Conservation (phyloP, 2,797 vertebrate genomes). For the Falco novaeseelandiae region DNA sequence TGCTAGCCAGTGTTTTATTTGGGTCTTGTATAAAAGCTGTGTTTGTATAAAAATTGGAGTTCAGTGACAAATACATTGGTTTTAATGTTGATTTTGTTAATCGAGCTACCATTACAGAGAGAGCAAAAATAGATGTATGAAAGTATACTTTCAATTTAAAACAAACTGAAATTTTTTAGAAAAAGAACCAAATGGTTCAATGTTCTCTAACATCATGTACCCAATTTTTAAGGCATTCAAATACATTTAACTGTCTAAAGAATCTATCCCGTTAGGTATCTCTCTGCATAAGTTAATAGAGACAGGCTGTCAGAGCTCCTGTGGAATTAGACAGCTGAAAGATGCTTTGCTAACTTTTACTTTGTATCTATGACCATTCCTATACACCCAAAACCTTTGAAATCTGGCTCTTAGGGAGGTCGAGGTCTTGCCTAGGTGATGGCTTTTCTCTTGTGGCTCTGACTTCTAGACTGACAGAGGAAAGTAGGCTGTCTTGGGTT, state of each 20-base stretch:
- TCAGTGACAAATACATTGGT: background rate
- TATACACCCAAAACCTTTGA: background rate
- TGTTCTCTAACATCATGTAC: background rate
- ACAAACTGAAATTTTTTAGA: background rate
- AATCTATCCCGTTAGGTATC: background rate
- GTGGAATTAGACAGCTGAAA: background rate
- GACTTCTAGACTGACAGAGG: background rate
- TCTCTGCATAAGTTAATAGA: background rate
- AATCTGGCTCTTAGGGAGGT: background rate
- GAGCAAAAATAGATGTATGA: background rate
- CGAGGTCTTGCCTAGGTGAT: background rate
- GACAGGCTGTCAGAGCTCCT: background rate
- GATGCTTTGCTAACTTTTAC: background rate
- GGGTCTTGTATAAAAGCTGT: background rate
- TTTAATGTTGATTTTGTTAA: background rate
- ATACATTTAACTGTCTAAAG: background rate
- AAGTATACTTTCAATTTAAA: background rate
- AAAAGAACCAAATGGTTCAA: background rate
- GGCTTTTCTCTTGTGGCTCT: background rate
- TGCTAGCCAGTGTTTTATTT: background rate
- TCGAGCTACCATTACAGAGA: background rate
- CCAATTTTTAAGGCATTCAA: background rate
- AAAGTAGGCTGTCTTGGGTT: background rate
- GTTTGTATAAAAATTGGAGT: background rate
- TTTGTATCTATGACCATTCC: background rate